Conservation (phyloP, 2,888 invertebrate species). For the Hirtodrosophila confusa region DNA sequence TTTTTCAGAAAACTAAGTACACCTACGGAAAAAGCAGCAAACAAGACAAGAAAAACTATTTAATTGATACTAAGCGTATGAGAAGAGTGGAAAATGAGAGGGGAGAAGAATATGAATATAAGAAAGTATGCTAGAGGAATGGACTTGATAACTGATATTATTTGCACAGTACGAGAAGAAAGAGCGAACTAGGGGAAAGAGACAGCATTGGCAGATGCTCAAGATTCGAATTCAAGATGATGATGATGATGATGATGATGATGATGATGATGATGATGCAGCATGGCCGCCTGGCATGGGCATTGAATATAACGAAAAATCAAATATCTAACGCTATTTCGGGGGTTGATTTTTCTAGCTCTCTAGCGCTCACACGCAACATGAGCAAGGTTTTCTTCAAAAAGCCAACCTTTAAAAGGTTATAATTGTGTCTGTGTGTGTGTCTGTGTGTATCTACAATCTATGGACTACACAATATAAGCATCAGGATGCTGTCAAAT, state of each 20-base stretch:
- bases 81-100: no score
- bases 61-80: no score
- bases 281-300: constrained; percentile 41
- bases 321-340: constrained; percentile 69
- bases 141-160: constrained; percentile 8
- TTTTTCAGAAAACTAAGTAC: no score
- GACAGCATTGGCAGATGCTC: constrained; percentile 52
- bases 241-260: constrained; percentile 3
- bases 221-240: constrained; percentile 34
- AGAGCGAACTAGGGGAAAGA: background rate
- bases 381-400: constrained; percentile 26
- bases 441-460: constrained; percentile 36
- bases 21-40: no score
- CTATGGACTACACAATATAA: constrained; percentile 54
- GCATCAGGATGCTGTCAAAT: constrained; percentile 78
- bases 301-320: constrained; percentile 48
- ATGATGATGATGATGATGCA: constrained; percentile 38
- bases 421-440: constrained; percentile 35
- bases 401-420: constrained; percentile 48
- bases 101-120: background rate
- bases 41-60: no score
- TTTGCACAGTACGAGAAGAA: constrained; percentile 11
- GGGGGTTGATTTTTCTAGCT: constrained; percentile 65
- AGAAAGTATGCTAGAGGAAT: constrained; percentile 1
- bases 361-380: constrained; percentile 8